These are phyloP conservation scores for Prunella strophiata DNA, from an alignment of 2,797 vertebrate genomes.

Conservation along the genomic window DNA sequence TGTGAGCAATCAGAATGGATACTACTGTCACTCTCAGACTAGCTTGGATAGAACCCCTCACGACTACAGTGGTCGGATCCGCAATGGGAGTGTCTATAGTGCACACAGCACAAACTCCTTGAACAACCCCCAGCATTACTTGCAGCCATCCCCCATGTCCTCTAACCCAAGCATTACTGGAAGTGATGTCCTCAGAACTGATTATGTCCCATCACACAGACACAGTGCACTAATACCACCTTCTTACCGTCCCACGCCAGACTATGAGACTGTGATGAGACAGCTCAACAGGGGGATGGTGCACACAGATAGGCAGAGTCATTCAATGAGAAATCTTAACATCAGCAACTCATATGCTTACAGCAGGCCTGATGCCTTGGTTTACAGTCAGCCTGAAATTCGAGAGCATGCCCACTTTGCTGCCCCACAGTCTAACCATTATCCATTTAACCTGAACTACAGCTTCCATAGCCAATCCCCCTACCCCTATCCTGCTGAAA, in stretches of 20 bases:
- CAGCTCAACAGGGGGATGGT: slow-evolving; percentile 88
- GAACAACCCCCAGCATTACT: slow-evolving; percentile 92
- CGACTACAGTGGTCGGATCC: slow-evolving; percentile 88
- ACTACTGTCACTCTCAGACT: slow-evolving; percentile 96
- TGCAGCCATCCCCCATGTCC: slow-evolving; percentile 96
- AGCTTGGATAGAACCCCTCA: slow-evolving; percentile 91
- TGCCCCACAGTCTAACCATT: slow-evolving; percentile 82
- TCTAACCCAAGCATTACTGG: slow-evolving; percentile 97
- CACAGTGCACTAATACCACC: slow-evolving; percentile 95
- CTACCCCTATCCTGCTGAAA: slow-evolving; percentile 88
- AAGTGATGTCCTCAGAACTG: slow-evolving; percentile 90
- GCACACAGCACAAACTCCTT: slow-evolving; percentile 97
- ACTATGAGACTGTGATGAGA: slow-evolving; percentile 97
- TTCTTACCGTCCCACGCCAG: slow-evolving; percentile 94
- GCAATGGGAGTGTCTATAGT: slow-evolving; percentile 96
- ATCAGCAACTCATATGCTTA: slow-evolving; percentile 94
- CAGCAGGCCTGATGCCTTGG: slow-evolving; percentile 92
- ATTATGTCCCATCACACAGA: slow-evolving; percentile 91
- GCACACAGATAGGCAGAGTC: slow-evolving; percentile 88
- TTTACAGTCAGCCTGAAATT: slow-evolving; percentile 98
- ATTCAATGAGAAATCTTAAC: slow-evolving; percentile 94
- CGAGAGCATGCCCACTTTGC: slow-evolving; percentile 84
- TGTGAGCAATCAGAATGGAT: slow-evolving; percentile 94
- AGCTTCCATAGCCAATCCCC: slow-evolving; percentile 93
- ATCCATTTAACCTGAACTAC: slow-evolving; percentile 89